Base-by-base conservation (phyloP, 2,797 vertebrate genomes). In the Mormyrops attenuatus region DNA sequence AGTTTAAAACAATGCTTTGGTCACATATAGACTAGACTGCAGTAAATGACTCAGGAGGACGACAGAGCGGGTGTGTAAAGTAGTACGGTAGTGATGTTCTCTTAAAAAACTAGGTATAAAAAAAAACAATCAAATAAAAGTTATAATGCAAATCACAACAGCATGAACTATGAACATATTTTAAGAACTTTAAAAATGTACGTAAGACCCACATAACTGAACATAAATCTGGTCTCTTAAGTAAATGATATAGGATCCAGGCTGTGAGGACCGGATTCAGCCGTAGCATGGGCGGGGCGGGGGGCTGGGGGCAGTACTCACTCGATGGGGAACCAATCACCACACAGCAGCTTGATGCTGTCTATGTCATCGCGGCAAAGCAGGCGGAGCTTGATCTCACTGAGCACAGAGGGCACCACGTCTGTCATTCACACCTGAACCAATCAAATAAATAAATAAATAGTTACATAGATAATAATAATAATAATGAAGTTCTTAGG, bases 321-420 rank as follows among this genome's bases (percentile, higher is more conserved):
- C 99, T 99, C 98, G 1, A 99, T 99, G 91, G 99, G 99, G 94
- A 99, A 99, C 99, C 99, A 99, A 94, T 99, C 99, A 0, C 97
- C 95, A 57, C 99, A 99, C 92, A 99, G 98, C 92, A 98, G 96
- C 92, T 99, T 99, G 94, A 99, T 98, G 0, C 95, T 97, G 92
- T 98, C 97, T 99, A 99, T 98, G 98, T 99, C 99, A 99, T 99
- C 97, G 92, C 98, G 99, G 96, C 98, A 98, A 90, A 99, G 97
- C 91, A 99, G 98, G 92, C 99, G 98, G 94, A 99, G 97, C 94
- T 97, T 97, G 95, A 99, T 97, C 97, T 99, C 97, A 84, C 97
- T 97, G 94, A 99, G 97, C 92, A 98, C 97, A 91, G 97, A 95
- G 95, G 97, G 95, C 95, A 98, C 97, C 94, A 97, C 97, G 96